Evolutionary conservation across 2,797 vertebrate species (phyloP).

Genomic region (Cyprinodon diabolis): DNA sequence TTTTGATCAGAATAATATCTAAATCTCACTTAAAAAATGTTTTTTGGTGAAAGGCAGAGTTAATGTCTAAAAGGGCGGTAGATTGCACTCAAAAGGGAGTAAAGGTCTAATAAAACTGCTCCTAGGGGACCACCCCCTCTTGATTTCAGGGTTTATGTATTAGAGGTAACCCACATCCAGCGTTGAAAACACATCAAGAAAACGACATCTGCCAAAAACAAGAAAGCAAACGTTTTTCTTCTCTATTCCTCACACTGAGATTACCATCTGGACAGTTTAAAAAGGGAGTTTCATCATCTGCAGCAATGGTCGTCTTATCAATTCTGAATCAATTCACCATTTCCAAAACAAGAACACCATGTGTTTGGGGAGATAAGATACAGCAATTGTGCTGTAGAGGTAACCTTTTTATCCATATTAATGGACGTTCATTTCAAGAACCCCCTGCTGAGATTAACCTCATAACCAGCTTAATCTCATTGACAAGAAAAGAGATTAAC

Average conservation of each 20-base stretch:
- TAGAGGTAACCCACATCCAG: too few species aligned
- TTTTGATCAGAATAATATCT: constrained; percentile 32
- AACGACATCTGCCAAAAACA: background rate
- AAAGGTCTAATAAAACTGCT: constrained; percentile 57
- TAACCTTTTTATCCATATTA: constrained; percentile 54
- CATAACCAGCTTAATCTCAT: constrained; percentile 46
- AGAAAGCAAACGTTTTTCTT: constrained; percentile 24
- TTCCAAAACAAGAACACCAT: constrained; percentile 48
- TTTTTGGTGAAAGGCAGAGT: constrained; percentile 46
- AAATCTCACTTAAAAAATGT: constrained; percentile 54
- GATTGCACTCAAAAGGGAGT: constrained; percentile 56
- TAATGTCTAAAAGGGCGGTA: constrained; percentile 47
- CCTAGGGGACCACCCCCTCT: constrained; percentile 40
- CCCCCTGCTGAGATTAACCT: constrained; percentile 58
- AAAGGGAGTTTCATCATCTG: constrained; percentile 63
- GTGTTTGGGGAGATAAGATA: constrained; percentile 63
- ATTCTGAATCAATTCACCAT: constrained; percentile 47
- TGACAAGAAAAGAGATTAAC: constrained; percentile 58
- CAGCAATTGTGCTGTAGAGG: constrained; percentile 18
- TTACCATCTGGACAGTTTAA: constrained; percentile 62
- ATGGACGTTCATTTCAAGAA: constrained; percentile 45
- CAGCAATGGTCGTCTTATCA: constrained; percentile 49
- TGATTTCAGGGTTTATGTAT: constrained; percentile 12
- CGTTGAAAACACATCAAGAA: too few species aligned
- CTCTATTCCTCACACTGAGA: constrained; percentile 47